Evolutionary conservation across 1,140 invertebrate species (phyloP), one percentile per base, ranked within the genome.

Genomic region (Charaxes varanes): DNA sequence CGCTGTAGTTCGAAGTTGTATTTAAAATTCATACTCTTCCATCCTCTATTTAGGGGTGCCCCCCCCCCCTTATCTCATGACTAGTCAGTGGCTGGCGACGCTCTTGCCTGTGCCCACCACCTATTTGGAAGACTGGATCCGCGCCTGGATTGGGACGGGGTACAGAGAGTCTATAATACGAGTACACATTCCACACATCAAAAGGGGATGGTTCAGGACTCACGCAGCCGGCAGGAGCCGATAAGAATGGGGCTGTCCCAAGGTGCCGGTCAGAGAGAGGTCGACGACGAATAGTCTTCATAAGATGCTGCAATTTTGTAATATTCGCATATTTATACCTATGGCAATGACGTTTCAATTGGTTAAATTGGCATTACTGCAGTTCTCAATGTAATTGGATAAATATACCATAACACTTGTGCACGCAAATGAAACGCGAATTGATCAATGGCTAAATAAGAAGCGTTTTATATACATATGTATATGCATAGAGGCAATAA

Each of bases 261-360:
- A 57, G 68, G 53, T 52, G 62, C 63, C 66, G 65, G 79, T 81
- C 86, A 87, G 67, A 87, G 85, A 69, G 86, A 87, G 44, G 86
- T 87, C 65, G 86, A 87, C 68, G 86, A 87, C 63, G 86, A 87
- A 84, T 86, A 87, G 74, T 86, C 85, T 80, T 87, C 86, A 83
- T 83, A 87, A 73, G 86, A 86, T 81, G 86, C 86, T 87, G 86
- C 74, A 85, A 84, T 73, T 79, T 74, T 76, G 71, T 78, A 83
- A 82, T 64, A 78, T 72, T 74, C 68, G 59, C 67, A 81, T 77
- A 77, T 78, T 81, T 80, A 79, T 77, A 79, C 77, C 74, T 81
- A 74, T 70, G 66, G 73, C 77, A 78, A 81, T 54, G 74, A 74
- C 46, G 68, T 62, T 57, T 14, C 34, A 66, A 71, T 76, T 63